These are phyloP conservation scores for Cuniculus paca DNA, from an alignment of 2,797 vertebrate species.

Conservation along the genomic window DNA sequence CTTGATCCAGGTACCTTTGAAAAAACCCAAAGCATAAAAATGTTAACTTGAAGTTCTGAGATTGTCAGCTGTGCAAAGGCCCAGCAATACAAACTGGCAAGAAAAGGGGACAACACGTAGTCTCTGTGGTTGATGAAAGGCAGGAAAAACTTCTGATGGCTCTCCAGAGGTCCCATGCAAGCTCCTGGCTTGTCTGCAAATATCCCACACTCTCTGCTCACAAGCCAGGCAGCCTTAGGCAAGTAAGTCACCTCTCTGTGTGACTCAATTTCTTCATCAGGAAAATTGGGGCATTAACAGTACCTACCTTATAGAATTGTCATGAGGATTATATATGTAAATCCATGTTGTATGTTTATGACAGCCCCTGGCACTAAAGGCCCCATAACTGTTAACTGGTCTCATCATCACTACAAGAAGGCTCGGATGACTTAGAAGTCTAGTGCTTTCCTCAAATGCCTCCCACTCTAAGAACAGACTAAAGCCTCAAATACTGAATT, in stretches of 20 bases:
- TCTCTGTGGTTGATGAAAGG: background rate
- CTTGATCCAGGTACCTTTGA: background rate
- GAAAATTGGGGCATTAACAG: background rate
- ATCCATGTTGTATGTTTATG: background rate
- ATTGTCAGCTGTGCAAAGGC: background rate
- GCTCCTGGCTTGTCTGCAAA: background rate
- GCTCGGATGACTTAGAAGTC: background rate
- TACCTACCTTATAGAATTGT: background rate
- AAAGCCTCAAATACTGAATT: background rate
- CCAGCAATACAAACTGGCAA: slow-evolving; percentile 23
- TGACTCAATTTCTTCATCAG: background rate
- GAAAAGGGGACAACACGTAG: background rate
- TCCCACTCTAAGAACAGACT: background rate
- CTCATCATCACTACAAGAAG: background rate
- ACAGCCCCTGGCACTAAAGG: background rate
- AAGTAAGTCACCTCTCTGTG: slow-evolving; percentile 29
- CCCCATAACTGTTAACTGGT: background rate
- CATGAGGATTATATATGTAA: background rate
- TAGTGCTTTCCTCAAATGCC: background rate
- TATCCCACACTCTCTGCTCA: background rate
- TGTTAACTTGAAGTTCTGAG: background rate
- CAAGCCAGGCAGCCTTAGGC: background rate
- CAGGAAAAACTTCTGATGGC: background rate
- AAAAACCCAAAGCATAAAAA: background rate
- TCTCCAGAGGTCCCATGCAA: background rate